These are phyloP conservation scores for Paramuricea clavata DNA, from an alignment of 92 coral and sea anemone genomes.

Conservation along the genomic window DNA sequence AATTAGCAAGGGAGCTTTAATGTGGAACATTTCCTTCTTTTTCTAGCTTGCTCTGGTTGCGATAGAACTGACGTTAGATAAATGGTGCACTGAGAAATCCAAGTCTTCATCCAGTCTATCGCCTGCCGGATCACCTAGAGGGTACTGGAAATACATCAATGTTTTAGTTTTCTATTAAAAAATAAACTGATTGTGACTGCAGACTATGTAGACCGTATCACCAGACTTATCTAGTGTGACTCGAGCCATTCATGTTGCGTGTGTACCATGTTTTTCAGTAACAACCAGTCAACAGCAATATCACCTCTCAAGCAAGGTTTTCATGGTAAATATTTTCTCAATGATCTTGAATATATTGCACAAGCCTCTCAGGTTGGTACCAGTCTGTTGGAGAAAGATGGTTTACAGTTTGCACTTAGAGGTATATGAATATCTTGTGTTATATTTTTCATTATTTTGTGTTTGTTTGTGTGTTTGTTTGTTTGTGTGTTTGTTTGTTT, in stretches of 20 bases:
- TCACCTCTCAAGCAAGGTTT: constrained; percentile 49
- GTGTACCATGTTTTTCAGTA: background rate
- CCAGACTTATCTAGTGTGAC: background rate
- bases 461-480: no score
- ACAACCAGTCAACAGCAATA: constrained; percentile 14
- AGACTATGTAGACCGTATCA: no score
- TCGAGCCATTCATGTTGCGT: background rate
- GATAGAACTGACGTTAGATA: constrained; percentile 88
- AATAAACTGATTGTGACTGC: no score
- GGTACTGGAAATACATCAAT: constrained; percentile 69
- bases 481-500: no score
- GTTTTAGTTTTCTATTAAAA: no score
- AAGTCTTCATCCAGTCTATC: constrained; percentile 98
- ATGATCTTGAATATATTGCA: constrained; percentile 40
- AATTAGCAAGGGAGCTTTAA: background rate
- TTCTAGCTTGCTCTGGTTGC: constrained; percentile 90
- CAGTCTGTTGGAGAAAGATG: constrained; percentile 36
- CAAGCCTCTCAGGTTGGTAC: constrained; percentile 17
- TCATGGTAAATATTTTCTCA: constrained; percentile 42
- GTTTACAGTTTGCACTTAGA: constrained; percentile 55
- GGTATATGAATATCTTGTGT: constrained; percentile 24
- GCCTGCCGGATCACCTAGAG: constrained; percentile 97
- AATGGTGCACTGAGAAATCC: constrained; percentile 90
- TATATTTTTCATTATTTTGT: background rate
- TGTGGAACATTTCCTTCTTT: background rate